Evolutionary conservation across 2,113 vertebrate genomes (phyloP), one percentile per base, ranked within the genome.

Genomic region (Oxygymnocypris stewartii): DNA sequence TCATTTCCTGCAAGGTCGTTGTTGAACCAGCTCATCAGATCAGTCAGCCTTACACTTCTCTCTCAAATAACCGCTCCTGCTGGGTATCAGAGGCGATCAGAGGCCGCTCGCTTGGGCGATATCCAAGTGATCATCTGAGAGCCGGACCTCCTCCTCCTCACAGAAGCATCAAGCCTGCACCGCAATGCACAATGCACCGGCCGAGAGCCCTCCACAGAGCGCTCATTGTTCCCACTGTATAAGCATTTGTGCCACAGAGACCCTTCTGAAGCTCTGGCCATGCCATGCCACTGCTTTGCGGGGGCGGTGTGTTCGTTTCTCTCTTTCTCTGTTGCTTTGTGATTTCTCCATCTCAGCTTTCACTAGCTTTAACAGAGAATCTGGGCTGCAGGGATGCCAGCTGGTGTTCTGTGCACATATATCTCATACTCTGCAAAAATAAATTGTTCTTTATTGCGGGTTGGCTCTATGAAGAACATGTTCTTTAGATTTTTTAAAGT

Each of bases 191-290:
- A 82, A 75, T 85, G 80, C 75, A 2, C 23, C 51, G 25, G 35
- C 69, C 40, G 31, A 61, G 37, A 61, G 54, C 88, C 67, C 6
- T 42, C 88, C 74, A 94, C 91, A 94, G 88, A 88, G 88, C 8
- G 6, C 69, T 89, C 90, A 89, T 94, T 94, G 93, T 94, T 81
- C 59, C 10, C 12, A 82, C 85, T 93, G 90, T 92, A 90, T 90
- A 71, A 90, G 88, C 87, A 87, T 92, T 94, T 93, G 92, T 93
- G 88, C 87, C 49, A 77, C 54, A 57, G 57, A 47, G 44, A 42
- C 76, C 8, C 81, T 71, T 82, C 61, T 51, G 74, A 65, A 35
- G 61, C 59, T 71, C 63, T 69, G 54, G 84, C 23, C 63, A 49
- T 54, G 82, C 40, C 76, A 61, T 54, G 31, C 57, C 85, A 44